A percentile compares a stretch with the other conserved stretches of the same genome.
phyloP scores from a whole-genome alignment of 2,888 invertebrate species.

The Parnassius mnemosyne region DNA sequence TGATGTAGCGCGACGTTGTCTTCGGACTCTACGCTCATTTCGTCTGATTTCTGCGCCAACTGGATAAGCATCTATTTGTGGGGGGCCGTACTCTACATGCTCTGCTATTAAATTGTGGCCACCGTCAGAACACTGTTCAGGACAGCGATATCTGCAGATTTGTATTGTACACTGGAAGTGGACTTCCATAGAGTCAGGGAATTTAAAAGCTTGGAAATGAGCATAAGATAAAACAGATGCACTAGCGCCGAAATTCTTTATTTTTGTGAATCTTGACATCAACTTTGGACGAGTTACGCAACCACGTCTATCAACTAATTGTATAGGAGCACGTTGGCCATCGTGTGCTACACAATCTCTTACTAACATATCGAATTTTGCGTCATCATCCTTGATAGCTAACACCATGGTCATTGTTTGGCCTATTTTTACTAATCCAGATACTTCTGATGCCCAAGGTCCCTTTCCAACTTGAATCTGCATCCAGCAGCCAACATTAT shows the following conservation, averaged over 20 bases:
- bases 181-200: conserved; percentile 97
- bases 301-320: conserved; percentile 94
- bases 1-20: conserved; percentile 81
- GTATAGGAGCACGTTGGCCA: conserved; percentile 95
- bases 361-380: conserved; percentile 97
- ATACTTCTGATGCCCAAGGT: conserved; percentile 97
- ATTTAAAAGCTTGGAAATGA: conserved; percentile 97
- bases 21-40: conserved; percentile 86
- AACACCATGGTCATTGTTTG: conserved; percentile 98
- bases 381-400: conserved; percentile 96
- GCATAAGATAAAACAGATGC: conserved; percentile 95
- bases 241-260: conserved; percentile 96
- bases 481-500: conserved; percentile 98
- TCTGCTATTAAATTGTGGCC: conserved; percentile 70
- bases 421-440: conserved; percentile 95
- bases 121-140: conserved; percentile 92
- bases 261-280: conserved; percentile 96
- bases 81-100: conserved; percentile 87
- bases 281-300: conserved; percentile 95
- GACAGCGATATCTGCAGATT: conserved; percentile 95
- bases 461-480: conserved; percentile 97
- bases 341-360: conserved; percentile 97
- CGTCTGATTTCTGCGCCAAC: conserved; percentile 84
- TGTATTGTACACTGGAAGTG: conserved; percentile 98
- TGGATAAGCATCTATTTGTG: conserved; percentile 78